Percentiles rank a stretch among this genome's conserved stretches.
Evolutionary conservation across 2,113 vertebrate species (phyloP).

Genomic region (Motacilla alba): DNA sequence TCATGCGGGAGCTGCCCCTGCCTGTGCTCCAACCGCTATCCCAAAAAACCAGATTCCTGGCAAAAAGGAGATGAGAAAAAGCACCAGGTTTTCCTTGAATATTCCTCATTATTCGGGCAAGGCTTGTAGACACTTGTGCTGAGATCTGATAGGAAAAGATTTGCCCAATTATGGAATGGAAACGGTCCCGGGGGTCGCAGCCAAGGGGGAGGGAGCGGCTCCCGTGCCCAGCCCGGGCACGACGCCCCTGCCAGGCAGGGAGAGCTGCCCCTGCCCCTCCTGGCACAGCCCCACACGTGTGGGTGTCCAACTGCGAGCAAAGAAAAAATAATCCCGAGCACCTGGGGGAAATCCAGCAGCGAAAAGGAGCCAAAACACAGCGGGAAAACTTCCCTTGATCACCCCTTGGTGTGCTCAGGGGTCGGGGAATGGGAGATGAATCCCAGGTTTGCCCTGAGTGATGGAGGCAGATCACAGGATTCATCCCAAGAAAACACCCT

Average conservation of each 20-base stretch:
- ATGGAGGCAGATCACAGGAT: neutral
- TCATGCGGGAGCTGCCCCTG: neutral
- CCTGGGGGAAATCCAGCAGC: neutral
- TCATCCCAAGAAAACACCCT: neutral
- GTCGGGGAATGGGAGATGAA: neutral
- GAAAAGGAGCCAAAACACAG: neutral
- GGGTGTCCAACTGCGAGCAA: neutral
- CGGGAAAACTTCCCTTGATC: neutral
- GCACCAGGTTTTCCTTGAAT: slow-evolving; percentile 34
- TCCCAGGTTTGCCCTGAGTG: neutral
- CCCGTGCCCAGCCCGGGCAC: neutral
- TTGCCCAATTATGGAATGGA: slow-evolving; percentile 57
- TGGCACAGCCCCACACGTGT: neutral
- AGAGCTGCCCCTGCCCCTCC: neutral
- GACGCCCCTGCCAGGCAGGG: neutral
- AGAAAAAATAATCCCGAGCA: neutral
- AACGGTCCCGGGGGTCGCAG: neutral
- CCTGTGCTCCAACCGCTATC: neutral
- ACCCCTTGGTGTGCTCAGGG: neutral
- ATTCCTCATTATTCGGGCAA: neutral
- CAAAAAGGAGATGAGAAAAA: slow-evolving; percentile 47
- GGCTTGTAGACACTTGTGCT: neutral
- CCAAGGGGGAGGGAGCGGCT: neutral
- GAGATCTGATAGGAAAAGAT: slow-evolving; percentile 46
- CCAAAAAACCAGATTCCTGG: neutral